Conservation (phyloP, 2,888 invertebrate genomes). For the Cheilosia soror region DNA sequence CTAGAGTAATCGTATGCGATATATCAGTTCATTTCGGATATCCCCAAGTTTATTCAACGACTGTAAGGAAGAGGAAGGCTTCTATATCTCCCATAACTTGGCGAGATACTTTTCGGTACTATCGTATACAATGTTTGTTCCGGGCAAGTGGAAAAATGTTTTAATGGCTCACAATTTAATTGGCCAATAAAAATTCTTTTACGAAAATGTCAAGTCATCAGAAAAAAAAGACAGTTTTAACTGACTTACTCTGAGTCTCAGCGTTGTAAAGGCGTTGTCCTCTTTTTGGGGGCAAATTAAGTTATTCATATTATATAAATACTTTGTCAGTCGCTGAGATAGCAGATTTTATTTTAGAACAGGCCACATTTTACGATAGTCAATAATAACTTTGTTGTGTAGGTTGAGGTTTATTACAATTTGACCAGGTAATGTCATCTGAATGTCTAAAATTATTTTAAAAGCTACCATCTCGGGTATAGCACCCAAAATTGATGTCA, state of each 20-base stretch:
- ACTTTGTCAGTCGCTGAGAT: background rate
- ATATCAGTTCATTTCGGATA: conserved; percentile 50
- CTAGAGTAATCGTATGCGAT: conserved; percentile 41
- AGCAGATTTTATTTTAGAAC: background rate
- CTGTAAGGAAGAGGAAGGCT: background rate
- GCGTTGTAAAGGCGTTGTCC: background rate
- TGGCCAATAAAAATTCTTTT: conserved; percentile 52
- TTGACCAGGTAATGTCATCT: background rate
- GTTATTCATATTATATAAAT: background rate
- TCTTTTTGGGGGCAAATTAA: background rate
- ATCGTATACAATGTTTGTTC: background rate
- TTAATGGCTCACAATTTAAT: conserved; percentile 49
- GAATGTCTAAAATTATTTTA: background rate
- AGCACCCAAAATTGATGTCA: background rate
- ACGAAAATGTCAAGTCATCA: conserved; percentile 44
- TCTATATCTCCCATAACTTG: conserved; percentile 35
- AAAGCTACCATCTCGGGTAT: background rate
- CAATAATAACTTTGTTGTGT: background rate
- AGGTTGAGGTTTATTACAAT: background rate
- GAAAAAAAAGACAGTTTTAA: conserved; percentile 44
- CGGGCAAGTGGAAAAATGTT: conserved; percentile 12
- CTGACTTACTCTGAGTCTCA: conserved; percentile 23
- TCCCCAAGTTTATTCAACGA: conserved; percentile 49
- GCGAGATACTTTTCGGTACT: conserved; percentile 3
- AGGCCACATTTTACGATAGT: background rate